phyloP scores from a whole-genome alignment of 1,140 invertebrate species.

The Drusus annulatus region DNA sequence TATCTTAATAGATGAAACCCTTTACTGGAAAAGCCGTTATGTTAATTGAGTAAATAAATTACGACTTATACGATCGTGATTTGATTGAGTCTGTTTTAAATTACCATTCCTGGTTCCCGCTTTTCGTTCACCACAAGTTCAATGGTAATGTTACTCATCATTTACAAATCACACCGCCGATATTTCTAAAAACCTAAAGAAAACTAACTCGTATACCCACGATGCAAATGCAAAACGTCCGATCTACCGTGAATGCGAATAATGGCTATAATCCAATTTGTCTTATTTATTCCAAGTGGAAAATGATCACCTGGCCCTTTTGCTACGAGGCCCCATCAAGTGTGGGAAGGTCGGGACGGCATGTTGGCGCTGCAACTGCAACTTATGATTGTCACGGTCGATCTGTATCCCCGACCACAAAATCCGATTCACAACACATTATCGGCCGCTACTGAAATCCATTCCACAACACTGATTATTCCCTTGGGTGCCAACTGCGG shows the following conservation, averaged over 20 bases:
- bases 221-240: not conserved
- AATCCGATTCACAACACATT: constrained; percentile 27
- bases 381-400: constrained; percentile 20
- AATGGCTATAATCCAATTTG: not conserved
- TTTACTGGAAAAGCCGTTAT: no score
- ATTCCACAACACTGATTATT: constrained; percentile 4
- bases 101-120: no score
- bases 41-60: no score
- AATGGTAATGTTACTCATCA: not conserved
- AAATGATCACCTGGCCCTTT: not conserved
- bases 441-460: constrained; percentile 19
- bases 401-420: not conserved
- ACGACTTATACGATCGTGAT: no score
- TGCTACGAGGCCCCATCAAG: not conserved
- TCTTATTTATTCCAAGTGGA: not conserved
- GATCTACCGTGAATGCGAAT: not conserved
- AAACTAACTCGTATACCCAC: not conserved
- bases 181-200: not conserved
- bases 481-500: constrained; percentile 22
- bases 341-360: not conserved
- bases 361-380: not conserved
- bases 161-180: not conserved
- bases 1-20: no score
- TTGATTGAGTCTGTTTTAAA: no score
- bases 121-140: no score